Conservation (phyloP, 2,888 invertebrate species). For the Sinotaia quadrata region DNA sequence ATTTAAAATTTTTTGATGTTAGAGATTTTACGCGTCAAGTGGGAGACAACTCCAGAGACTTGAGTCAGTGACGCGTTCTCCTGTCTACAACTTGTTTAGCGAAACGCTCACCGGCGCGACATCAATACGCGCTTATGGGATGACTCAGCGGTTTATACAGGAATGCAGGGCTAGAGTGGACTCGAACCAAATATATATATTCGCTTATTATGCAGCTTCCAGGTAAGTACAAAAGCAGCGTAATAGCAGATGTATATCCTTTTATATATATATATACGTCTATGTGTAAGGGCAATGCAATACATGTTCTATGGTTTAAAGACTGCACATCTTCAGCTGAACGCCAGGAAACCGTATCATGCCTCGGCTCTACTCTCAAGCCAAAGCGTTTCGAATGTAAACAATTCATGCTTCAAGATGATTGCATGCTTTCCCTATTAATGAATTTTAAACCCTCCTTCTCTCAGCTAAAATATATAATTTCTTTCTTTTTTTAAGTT, state of each 20-base stretch:
- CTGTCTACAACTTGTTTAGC: constrained; percentile 70
- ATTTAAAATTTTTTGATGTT: no score
- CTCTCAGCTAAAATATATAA: no score
- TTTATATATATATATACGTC: neutral
- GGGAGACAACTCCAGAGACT: constrained; percentile 68
- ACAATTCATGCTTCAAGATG: no score
- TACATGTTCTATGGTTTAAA: no score
- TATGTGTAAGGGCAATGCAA: no score
- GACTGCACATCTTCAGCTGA: no score
- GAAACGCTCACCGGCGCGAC: constrained; percentile 74
- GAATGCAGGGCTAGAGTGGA: constrained; percentile 58
- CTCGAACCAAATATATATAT: constrained; percentile 79
- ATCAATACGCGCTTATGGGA: constrained; percentile 65
- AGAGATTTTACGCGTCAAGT: constrained; percentile 74
- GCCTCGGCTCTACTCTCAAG: no score
- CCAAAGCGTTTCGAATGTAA: no score
- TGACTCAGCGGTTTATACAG: constrained; percentile 31
- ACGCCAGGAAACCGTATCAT: no score
- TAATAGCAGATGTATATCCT: neutral
- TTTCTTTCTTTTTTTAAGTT: no score
- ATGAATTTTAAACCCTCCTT: no score
- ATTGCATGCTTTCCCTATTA: no score
- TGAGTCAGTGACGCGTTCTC: constrained; percentile 68
- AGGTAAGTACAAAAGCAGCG: constrained; percentile 55
- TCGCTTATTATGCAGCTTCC: constrained; percentile 59